Evolutionary conservation across 2,113 vertebrate genomes (phyloP), one percentile per base, ranked within the genome.

Genomic region (Laticauda laticaudata): DNA sequence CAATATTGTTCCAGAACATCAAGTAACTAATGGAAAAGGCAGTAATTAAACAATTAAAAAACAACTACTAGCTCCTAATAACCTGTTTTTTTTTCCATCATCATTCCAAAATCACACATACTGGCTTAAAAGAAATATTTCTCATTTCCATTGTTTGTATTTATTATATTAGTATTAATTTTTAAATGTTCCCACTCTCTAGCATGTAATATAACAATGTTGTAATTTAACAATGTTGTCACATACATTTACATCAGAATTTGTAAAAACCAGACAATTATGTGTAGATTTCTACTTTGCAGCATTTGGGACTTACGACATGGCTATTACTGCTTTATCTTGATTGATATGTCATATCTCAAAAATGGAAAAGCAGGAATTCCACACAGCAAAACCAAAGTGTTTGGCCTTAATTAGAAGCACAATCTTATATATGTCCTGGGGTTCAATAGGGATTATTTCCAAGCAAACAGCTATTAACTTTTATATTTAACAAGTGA

Each of bases 1-100:
- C 99, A 99, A 96, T 98, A 99, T 53, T 98, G 98, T 92, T 99
- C 98, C 95, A 99, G 96, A 86, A 99, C 97, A 93, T 99, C 98
- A 14, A 99, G 97, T 89, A 99, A 95, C 99, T 99, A 69, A 20
- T 85, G 59, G n/a, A 90, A 86, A 56, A 92, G 53, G 53, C 51
- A 8, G 5, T 85, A 93, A 43, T 93, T 91, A 91, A 4, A 87
- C 14, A 20, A 2, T 92, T 95, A 94, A 86, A 48, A 94, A 94
- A 51, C 53, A 90, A 95, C 59, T 5, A 45, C 5, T 43, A 91
- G 18, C 57, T 93, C 54, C 61, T 57, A 57, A 93, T 85, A n/a
- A 45, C 4, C 8, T 92, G 8, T 6, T 4, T 26, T 15, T 53
- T 18, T 93, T 7, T 6, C n/a, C 48, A 0, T 45, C 24, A 56